Percentiles rank a stretch among this genome's conserved stretches.
These are phyloP conservation scores for Argyresthia albistria DNA, from an alignment of 2,888 invertebrate species.

Conservation along the genomic window DNA sequence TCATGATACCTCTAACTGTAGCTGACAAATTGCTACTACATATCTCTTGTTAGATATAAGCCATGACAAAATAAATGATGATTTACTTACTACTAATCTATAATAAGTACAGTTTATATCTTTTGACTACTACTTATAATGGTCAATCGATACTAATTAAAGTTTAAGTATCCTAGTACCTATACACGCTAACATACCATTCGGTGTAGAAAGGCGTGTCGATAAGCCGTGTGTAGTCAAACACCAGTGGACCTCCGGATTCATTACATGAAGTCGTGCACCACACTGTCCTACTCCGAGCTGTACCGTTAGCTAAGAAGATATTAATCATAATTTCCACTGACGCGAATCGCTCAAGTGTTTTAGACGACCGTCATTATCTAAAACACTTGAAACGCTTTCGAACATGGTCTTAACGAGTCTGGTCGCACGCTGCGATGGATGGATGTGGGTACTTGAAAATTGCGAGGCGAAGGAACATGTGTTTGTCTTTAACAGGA, in stretches of 20 bases:
- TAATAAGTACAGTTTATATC: no score
- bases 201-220: not conserved
- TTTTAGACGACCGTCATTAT: conserved; percentile 60
- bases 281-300: not conserved
- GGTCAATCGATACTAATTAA: no score
- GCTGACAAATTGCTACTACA: no score
- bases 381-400: conserved; percentile 32
- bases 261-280: not conserved
- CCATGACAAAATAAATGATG: no score
- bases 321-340: conserved; percentile 66
- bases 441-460: conserved; percentile 13
- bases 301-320: conserved; percentile 17
- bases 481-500: conserved; percentile 1
- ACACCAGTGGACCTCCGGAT: not conserved
- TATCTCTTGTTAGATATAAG: no score
- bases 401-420: conserved; percentile 10
- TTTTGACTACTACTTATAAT: no score
- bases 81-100: no score
- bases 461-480: conserved; percentile 1
- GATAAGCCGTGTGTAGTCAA: not conserved
- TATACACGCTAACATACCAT: not conserved
- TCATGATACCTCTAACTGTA: no score
- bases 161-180: no score
- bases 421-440: not conserved
- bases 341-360: conserved; percentile 57